Evolutionary conservation across 2,888 invertebrate genomes (phyloP).

Genomic region (Drosophila neonasuta): DNA sequence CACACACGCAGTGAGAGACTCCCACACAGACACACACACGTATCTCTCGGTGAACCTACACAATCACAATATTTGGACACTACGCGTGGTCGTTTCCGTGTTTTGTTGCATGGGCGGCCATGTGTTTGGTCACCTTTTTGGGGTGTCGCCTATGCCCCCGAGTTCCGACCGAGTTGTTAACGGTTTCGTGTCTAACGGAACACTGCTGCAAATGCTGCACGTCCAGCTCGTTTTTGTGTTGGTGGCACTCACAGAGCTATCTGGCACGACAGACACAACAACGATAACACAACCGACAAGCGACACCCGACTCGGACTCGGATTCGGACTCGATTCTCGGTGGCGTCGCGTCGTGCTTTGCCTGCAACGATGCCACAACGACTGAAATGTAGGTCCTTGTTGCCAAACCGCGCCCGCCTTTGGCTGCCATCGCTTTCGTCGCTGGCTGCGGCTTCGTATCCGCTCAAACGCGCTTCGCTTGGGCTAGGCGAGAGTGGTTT

Average conservation of each 20-base stretch:
- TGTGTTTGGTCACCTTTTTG: slow-evolving; percentile 40
- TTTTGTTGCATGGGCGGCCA: slow-evolving; percentile 32
- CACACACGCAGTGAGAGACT: slow-evolving; percentile 11
- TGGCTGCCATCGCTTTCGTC: slow-evolving; percentile 31
- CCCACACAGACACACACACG: slow-evolving; percentile 22
- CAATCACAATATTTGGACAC: slow-evolving; percentile 41
- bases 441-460: slow-evolving; percentile 20
- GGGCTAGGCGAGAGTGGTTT: slow-evolving; percentile 11
- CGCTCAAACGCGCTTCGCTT: slow-evolving; percentile 40
- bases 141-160: slow-evolving; percentile 30
- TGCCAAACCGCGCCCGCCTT: slow-evolving; percentile 70
- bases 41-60: slow-evolving; percentile 15
- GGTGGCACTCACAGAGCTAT: slow-evolving; percentile 36
- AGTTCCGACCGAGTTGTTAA: slow-evolving; percentile 53
- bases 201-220: slow-evolving; percentile 67
- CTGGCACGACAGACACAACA: slow-evolving; percentile 34
- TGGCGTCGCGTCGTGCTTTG: slow-evolving; percentile 2
- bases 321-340: slow-evolving; percentile 13
- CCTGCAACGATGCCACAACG: slow-evolving; percentile 44
- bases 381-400: slow-evolving; percentile 74
- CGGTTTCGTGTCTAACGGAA: slow-evolving; percentile 69
- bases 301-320: neutral
- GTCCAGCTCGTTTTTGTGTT: slow-evolving; percentile 65
- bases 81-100: slow-evolving; percentile 70
- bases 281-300: slow-evolving; percentile 24